These are phyloP conservation scores for Rugalucina vietnamica DNA, from an alignment of 2,888 invertebrate genomes.

Conservation along the genomic window DNA sequence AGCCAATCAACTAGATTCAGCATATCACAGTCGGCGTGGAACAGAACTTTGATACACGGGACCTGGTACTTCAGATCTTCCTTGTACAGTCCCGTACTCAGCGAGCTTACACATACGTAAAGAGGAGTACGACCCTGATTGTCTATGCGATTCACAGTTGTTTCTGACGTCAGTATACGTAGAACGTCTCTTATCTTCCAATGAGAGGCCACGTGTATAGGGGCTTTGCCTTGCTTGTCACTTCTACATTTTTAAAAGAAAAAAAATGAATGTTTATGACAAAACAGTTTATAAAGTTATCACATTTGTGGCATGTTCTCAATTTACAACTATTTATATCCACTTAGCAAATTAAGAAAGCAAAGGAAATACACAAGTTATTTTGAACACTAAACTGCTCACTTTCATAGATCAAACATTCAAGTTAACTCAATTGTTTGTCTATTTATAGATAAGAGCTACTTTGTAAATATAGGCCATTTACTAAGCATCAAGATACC, in stretches of 20 bases:
- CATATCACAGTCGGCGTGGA: conserved; percentile 83
- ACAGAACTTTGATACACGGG: conserved; percentile 80
- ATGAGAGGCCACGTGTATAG: conserved; percentile 83
- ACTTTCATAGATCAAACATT: no score
- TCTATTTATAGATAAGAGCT: no score
- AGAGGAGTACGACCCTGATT: conserved; percentile 81
- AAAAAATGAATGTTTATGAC: no score
- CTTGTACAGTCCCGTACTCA: conserved; percentile 82
- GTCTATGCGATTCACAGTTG: conserved; percentile 80
- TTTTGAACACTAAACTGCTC: background rate
- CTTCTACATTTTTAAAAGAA: conserved; percentile 73
- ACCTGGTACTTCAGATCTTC: conserved; percentile 83
- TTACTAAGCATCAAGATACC: no score
- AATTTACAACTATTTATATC: no score
- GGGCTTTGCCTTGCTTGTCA: conserved; percentile 81
- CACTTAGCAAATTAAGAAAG: no score
- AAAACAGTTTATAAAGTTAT: no score
- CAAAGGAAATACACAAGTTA: background rate
- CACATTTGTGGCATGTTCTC: no score
- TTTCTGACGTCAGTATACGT: conserved; percentile 75
- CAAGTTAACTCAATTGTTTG: no score
- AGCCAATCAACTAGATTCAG: conserved; percentile 83
- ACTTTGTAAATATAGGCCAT: no score
- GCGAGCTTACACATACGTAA: conserved; percentile 82
- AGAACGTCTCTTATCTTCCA: conserved; percentile 83